Conservation (phyloP, 1,140 invertebrate genomes). For the Galleria mellonella region DNA sequence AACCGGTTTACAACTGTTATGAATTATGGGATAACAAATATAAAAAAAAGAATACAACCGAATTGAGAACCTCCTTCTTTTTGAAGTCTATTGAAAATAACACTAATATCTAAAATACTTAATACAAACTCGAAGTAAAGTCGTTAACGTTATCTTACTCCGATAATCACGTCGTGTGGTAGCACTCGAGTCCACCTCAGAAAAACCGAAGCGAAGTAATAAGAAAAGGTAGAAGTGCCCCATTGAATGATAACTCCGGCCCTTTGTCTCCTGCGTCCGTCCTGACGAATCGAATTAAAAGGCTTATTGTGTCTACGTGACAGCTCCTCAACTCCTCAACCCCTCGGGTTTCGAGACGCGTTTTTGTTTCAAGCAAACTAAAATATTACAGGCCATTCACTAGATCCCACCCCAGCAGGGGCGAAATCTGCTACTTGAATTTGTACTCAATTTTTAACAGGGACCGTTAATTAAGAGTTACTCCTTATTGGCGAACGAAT, state of each 20-base stretch:
- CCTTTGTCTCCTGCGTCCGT: constrained; percentile 66
- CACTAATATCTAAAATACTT: too few relatives aligned
- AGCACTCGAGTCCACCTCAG: constrained; percentile 32
- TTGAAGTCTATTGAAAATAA: too few relatives aligned
- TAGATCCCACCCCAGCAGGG: constrained; percentile 41
- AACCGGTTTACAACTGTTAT: too few relatives aligned
- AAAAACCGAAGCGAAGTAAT: constrained; percentile 64
- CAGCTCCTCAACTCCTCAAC: constrained; percentile 38
- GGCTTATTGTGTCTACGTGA: constrained; percentile 74
- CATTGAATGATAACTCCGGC: constrained; percentile 72
- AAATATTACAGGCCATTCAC: constrained; percentile 73
- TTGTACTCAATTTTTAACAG: constrained; percentile 74
- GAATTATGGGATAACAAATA: too few relatives aligned
- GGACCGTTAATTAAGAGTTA: constrained; percentile 69
- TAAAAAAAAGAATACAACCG: too few relatives aligned
- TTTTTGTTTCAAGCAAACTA: constrained; percentile 72
- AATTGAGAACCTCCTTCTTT: too few relatives aligned
- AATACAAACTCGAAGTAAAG: too few relatives aligned
- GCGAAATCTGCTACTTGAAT: constrained; percentile 66
- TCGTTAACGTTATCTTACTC: not conserved
- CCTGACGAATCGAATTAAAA: constrained; percentile 74
- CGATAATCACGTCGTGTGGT: constrained; percentile 23
- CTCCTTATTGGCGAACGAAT: constrained; percentile 64
- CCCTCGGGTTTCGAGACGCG: constrained; percentile 29
- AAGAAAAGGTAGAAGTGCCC: constrained; percentile 71